A percentile compares a stretch with the other conserved stretches of the same genome.
These are phyloP conservation scores for Bovichtus diacanthus DNA, from an alignment of 2,797 vertebrate genomes.

Conservation along the genomic window DNA sequence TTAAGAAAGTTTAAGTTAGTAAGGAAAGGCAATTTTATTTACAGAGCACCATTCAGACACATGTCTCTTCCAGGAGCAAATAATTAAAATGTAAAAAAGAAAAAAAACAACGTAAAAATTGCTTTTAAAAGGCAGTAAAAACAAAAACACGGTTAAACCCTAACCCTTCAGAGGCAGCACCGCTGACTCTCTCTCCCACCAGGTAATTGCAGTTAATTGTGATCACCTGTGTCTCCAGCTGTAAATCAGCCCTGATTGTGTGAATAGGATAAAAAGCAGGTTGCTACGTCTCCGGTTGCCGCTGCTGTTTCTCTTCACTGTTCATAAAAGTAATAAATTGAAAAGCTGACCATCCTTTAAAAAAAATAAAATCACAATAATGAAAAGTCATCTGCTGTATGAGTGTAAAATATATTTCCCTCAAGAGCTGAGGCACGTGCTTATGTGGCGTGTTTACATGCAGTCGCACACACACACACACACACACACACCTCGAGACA, in stretches of 20 bases:
- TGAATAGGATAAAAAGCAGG: constrained; percentile 31
- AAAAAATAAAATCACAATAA: constrained; percentile 66
- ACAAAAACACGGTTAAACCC: no score
- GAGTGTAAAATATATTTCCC: constrained; percentile 66
- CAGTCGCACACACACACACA: constrained; percentile 7
- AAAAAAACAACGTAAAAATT: no score
- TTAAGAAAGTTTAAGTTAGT: no score
- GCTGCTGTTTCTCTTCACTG: constrained; percentile 27
- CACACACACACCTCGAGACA: constrained; percentile 21
- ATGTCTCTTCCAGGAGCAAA: no score
- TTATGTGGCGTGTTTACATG: constrained; percentile 62
- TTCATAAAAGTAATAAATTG: constrained; percentile 55
- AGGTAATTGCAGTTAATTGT: constrained; percentile 57
- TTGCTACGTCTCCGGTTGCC: constrained; percentile 36
- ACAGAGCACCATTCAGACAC: no score
- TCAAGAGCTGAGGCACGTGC: constrained; percentile 42
- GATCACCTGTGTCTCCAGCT: constrained; percentile 43
- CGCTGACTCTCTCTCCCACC: constrained; percentile 15
- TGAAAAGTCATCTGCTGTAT: constrained; percentile 66
- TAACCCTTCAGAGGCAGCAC: neutral
- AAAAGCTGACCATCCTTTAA: constrained; percentile 39
- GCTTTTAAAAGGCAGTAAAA: no score
- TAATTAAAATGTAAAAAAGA: no score
- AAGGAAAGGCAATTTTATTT: no score
- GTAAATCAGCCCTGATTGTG: constrained; percentile 42